Evolutionary conservation across 2,113 vertebrate species (phyloP), one percentile per base, ranked within the genome.

Genomic region (Pteronura brasiliensis): DNA sequence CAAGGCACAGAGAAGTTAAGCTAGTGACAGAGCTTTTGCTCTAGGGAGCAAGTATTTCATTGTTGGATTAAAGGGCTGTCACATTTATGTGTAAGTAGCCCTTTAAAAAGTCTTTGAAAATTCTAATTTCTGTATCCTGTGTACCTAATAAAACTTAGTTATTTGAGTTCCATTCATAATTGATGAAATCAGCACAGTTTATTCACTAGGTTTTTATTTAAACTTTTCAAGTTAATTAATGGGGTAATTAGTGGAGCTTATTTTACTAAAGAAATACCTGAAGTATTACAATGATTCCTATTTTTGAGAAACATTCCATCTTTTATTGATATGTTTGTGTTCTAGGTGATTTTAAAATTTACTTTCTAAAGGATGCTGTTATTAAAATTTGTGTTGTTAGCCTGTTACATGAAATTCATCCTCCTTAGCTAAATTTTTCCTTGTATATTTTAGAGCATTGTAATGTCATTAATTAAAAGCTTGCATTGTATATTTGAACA

Each of bases 161-260:
- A 92, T 49, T 96, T 95, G 31, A 74, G 11, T 94, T 90, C 47
- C 42, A 52, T 95, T 77, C 49, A 55, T 93, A 91, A 80, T 90
- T 95, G 61, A 83, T 86, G 13, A 89, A 76, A 69, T 89, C 47
- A 71, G 13, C 88, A 55, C 4, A 36, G 23, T 52, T 90, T 82
- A 29, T 76, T 85, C 25, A 82, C 2, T 77, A 44, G 71, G 42
- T 4, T 52, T 82, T 93, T 63, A 47, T 88, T 59, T 95, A 82
- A 77, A n/a, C 15, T 88, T 71, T 36, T 57, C 25, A 96, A 39
- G 11, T 89, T 65, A 72, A 92, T 61, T 63, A 52, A 27, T 74
- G 55, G 17, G 12, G 14, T 94, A 25, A 29, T 74, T 57, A 88
- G 49, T 89, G 52, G 44, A 77, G 29, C 15, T 2, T 65, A 36